Conservation (phyloP, 2,113 vertebrate species). For the Heterocephalus glaber region DNA sequence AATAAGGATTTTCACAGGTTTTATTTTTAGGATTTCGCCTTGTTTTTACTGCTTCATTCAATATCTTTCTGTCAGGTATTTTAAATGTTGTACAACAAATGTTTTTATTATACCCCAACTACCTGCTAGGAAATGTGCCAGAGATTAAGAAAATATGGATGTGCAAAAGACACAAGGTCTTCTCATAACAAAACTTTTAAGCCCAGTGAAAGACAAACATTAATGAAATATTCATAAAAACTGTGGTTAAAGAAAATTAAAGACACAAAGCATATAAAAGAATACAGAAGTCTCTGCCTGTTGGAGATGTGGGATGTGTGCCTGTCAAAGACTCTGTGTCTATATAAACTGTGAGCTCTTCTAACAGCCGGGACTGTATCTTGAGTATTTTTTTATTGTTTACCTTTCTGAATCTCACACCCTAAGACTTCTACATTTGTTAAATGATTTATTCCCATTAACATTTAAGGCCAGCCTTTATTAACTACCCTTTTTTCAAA, state of each 20-base stretch:
- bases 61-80: background rate
- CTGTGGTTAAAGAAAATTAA: background rate
- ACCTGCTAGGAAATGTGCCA: background rate
- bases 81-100: conserved; percentile 33
- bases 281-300: background rate
- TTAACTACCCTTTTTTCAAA: conserved; percentile 17
- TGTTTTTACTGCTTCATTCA: background rate
- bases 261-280: background rate
- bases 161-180: background rate
- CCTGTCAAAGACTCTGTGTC: background rate
- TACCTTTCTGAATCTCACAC: background rate
- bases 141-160: background rate
- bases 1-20: background rate
- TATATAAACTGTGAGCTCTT: background rate
- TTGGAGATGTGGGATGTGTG: background rate
- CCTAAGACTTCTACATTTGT: background rate
- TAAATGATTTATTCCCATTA: background rate
- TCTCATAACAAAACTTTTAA: background rate
- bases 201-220: background rate
- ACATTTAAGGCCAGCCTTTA: background rate
- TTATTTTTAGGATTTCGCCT: background rate
- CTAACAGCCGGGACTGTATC: background rate
- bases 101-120: background rate
- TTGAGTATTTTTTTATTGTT: background rate
- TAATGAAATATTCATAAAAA: background rate